Evolutionary conservation across 1,140 invertebrate species (phyloP).

Genomic region (Drosophila elegans): DNA sequence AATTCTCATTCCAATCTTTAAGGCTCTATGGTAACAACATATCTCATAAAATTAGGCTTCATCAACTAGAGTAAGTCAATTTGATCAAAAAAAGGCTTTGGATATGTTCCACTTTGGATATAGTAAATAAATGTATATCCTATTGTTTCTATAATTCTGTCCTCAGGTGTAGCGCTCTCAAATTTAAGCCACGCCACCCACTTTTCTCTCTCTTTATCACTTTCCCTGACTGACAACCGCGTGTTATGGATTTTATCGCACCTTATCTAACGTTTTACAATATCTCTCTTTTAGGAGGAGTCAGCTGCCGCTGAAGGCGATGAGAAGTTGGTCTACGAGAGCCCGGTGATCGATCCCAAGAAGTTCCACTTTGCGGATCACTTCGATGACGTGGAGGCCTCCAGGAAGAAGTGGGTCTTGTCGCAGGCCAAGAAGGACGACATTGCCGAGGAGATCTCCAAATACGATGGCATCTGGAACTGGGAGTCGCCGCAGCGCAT

Average conservation of each 20-base stretch:
- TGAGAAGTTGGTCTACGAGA: constrained; percentile 85
- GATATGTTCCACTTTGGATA: too few species aligned
- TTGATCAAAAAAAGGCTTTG: too few species aligned
- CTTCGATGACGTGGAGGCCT: constrained; percentile 92
- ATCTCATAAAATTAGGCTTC: too few species aligned
- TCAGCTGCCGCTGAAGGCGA: constrained; percentile 9
- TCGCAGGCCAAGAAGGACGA: constrained; percentile 98
- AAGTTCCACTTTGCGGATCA: constrained; percentile 93
- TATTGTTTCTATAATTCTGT: not conserved
- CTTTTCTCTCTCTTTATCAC: constrained; percentile 9
- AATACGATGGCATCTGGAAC: constrained; percentile 95
- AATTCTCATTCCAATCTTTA: too few species aligned
- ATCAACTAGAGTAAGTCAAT: too few species aligned
- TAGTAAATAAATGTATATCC: too few species aligned
- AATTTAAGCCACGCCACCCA: constrained; percentile 8
- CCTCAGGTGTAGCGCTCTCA: not conserved
- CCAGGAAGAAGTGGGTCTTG: constrained; percentile 93
- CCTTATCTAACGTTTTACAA: constrained; percentile 44
- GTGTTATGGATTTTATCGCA: constrained; percentile 48
- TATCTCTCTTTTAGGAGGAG: constrained; percentile 60
- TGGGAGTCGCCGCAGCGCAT: constrained; percentile 92
- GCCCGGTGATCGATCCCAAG: constrained; percentile 87
- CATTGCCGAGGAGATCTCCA: constrained; percentile 95
- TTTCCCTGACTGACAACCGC: constrained; percentile 45
- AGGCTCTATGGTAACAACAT: too few species aligned